These are phyloP conservation scores for Hippocampus abdominalis DNA, from an alignment of 2,113 vertebrate species.

Conservation along the genomic window DNA sequence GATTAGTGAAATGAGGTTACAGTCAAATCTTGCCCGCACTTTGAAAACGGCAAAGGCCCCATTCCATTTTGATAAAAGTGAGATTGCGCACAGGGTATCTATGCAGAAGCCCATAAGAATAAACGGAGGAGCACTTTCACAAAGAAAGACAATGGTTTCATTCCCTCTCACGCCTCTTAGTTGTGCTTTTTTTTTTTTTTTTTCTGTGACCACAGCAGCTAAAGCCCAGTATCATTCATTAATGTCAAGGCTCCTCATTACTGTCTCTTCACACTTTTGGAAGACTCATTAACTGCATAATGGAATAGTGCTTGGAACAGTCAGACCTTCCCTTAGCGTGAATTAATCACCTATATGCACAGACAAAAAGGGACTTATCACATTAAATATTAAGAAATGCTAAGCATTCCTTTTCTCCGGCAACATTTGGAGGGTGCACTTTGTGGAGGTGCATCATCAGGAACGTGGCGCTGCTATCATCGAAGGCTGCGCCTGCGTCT, in stretches of 20 bases:
- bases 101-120: conserved; percentile 40
- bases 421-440: conserved; percentile 43
- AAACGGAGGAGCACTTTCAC: conserved; percentile 51
- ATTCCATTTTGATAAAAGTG: conserved; percentile 35
- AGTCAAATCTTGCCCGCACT: neutral
- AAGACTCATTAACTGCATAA: conserved; percentile 83
- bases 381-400: conserved; percentile 75
- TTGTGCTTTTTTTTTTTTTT: conserved; percentile 29
- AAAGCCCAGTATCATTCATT: conserved; percentile 76
- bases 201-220: conserved; percentile 62
- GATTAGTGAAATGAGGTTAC: neutral
- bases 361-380: conserved; percentile 78
- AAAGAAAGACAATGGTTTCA: conserved; percentile 38
- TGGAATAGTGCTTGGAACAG: conserved; percentile 75
- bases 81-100: conserved; percentile 55
- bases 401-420: conserved; percentile 42
- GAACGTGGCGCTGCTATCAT: conserved; percentile 18
- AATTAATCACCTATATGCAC: conserved; percentile 73
- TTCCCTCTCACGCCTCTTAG: conserved; percentile 37
- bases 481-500: conserved; percentile 8
- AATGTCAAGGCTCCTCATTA: conserved; percentile 76
- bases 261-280: conserved; percentile 75
- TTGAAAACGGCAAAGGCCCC: conserved; percentile 2
- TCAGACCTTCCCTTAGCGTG: conserved; percentile 71
- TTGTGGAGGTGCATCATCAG: conserved; percentile 27